Percentiles rank a stretch among this genome's conserved stretches.
These are phyloP conservation scores for Saccostrea glomerata DNA, from an alignment of 1,140 invertebrate genomes.

Conservation along the genomic window DNA sequence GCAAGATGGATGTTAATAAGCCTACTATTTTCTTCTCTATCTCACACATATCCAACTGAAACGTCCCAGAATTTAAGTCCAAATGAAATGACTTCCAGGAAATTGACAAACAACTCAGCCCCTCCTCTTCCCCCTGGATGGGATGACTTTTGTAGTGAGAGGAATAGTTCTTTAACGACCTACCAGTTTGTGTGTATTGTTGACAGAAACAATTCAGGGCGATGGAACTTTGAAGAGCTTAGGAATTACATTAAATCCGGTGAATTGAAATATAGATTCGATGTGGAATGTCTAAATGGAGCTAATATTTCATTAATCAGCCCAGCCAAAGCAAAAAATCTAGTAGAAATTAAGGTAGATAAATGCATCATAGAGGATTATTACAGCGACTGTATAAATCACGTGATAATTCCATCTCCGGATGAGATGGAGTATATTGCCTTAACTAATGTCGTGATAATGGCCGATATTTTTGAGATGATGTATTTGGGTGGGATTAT, in stretches of 20 bases:
- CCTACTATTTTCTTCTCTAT: neutral
- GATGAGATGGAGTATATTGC: slow-evolving; percentile 51
- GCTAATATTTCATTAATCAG: slow-evolving; percentile 53
- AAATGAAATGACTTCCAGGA: neutral
- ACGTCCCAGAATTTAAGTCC: neutral
- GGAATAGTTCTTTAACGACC: neutral
- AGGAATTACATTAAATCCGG: slow-evolving; percentile 39
- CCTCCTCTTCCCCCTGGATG: neutral
- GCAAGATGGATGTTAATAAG: neutral
- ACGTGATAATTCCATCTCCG: slow-evolving; percentile 25
- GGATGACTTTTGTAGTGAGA: slow-evolving; percentile 5
- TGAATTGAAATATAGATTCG: slow-evolving; percentile 44
- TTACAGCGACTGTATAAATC: slow-evolving; percentile 50
- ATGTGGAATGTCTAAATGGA: slow-evolving; percentile 51
- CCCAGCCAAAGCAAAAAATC: slow-evolving; percentile 54
- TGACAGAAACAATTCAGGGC: slow-evolving; percentile 44
- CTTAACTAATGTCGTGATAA: slow-evolving; percentile 40
- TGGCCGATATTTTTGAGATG: slow-evolving; percentile 38
- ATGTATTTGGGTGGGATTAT: slow-evolving; percentile 44
- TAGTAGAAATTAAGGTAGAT: slow-evolving; percentile 44
- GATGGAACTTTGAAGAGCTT: slow-evolving; percentile 53
- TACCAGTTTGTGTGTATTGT: slow-evolving; percentile 32
- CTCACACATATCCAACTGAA: neutral
- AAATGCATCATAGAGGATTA: slow-evolving; percentile 55
- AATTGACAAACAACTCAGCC: neutral